Conservation (phyloP, 2,888 invertebrate genomes). For the Pachycephus smyrnensis region DNA sequence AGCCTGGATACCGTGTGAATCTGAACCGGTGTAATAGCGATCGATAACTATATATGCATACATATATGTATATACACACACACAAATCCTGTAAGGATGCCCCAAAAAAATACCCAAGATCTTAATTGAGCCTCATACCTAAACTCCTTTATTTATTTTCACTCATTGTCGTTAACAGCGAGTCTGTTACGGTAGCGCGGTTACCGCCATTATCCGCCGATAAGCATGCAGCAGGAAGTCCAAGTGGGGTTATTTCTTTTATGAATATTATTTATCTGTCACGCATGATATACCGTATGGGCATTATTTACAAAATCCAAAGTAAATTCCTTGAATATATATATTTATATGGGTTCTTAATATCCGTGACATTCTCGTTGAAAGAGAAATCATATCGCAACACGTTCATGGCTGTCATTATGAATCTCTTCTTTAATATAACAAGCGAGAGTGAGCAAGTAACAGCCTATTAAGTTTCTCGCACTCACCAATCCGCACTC, state of each 20-base stretch:
- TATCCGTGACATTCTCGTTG: not conserved
- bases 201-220: not conserved
- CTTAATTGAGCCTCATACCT: not conserved
- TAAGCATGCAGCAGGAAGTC: not conserved
- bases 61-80: too few relatives aligned
- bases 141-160: not conserved
- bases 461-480: not conserved
- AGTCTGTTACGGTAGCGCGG: not conserved
- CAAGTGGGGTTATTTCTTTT: not conserved
- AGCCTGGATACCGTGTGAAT: not conserved
- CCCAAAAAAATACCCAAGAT: not conserved
- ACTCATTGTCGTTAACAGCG: not conserved
- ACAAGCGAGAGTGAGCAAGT: not conserved
- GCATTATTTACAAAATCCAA: not conserved
- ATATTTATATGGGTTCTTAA: not conserved
- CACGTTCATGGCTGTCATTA: not conserved
- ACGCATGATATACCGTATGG: not conserved
- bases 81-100: not conserved
- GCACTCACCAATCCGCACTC: conserved; percentile 5
- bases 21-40: not conserved
- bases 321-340: not conserved
- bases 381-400: not conserved
- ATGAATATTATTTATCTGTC: not conserved
- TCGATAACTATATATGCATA: not conserved
- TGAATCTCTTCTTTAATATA: not conserved